These are phyloP conservation scores for Hydropsyche betteni DNA, from an alignment of 2,888 invertebrate species.

Conservation along the genomic window DNA sequence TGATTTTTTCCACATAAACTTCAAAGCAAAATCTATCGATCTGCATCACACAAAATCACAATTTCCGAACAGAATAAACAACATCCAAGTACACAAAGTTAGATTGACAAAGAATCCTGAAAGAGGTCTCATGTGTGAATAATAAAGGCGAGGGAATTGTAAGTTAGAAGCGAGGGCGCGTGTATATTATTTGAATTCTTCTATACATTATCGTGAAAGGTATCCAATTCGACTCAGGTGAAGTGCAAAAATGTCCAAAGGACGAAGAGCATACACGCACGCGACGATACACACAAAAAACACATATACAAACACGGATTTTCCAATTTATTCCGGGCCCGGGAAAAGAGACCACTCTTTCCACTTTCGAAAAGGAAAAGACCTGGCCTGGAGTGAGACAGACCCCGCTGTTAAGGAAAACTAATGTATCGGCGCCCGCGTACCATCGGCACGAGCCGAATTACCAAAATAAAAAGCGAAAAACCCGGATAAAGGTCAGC, in stretches of 20 bases:
- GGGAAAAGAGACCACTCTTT: conserved; percentile 5
- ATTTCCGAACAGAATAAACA: no score
- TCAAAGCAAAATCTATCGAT: no score
- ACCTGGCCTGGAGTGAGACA: no score
- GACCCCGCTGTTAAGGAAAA: conserved; percentile 35
- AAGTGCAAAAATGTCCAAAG: conserved; percentile 31
- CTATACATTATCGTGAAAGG: conserved; percentile 18
- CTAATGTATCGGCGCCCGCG: conserved; percentile 38
- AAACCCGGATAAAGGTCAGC: background rate
- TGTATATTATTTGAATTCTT: conserved; percentile 29
- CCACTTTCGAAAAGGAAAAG: no score
- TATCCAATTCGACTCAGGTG: conserved; percentile 32
- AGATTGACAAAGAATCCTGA: no score
- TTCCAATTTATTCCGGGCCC: conserved; percentile 24
- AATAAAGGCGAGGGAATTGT: no score
- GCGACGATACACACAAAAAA: background rate
- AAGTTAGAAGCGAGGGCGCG: background rate
- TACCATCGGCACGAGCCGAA: conserved; percentile 28
- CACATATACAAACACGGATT: background rate
- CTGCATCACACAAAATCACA: no score
- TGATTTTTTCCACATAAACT: no score
- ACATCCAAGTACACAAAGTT: no score
- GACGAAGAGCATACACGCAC: conserved; percentile 2
- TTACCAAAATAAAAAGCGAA: conserved; percentile 22
- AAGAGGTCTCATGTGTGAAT: no score